These are phyloP conservation scores for Anabas testudineus DNA, from an alignment of 2,797 vertebrate species.

Conservation along the genomic window DNA sequence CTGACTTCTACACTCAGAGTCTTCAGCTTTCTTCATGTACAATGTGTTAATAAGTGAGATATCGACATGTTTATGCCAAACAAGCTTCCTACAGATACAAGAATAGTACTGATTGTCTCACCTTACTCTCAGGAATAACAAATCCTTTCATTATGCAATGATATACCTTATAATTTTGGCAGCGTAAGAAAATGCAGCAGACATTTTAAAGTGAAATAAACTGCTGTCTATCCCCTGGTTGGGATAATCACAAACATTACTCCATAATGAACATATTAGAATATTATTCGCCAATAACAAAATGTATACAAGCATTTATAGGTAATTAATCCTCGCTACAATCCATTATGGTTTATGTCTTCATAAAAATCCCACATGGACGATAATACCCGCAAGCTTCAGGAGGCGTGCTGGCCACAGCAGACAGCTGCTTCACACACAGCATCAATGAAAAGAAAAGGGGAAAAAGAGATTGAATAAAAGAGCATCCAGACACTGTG, in stretches of 20 bases:
- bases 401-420: not conserved
- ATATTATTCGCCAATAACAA: not conserved
- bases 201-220: no score
- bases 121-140: no score
- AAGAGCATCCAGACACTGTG: not conserved
- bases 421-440: conserved; percentile 3
- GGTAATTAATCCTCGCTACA: not conserved
- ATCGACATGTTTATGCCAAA: no score
- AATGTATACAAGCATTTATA: not conserved
- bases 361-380: not conserved
- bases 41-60: no score
- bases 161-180: no score
- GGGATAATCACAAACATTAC: not conserved
- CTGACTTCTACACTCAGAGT: no score
- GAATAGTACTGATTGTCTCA: no score
- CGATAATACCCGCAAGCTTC: not conserved
- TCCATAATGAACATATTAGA: not conserved
- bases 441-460: not conserved
- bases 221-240: not conserved
- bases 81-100: no score
- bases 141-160: not conserved
- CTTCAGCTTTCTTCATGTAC: no score
- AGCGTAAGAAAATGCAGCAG: no score
- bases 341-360: not conserved
- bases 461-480: not conserved